Evolutionary conservation across 2,113 vertebrate species (phyloP).

Genomic region (Passerina amoena): DNA sequence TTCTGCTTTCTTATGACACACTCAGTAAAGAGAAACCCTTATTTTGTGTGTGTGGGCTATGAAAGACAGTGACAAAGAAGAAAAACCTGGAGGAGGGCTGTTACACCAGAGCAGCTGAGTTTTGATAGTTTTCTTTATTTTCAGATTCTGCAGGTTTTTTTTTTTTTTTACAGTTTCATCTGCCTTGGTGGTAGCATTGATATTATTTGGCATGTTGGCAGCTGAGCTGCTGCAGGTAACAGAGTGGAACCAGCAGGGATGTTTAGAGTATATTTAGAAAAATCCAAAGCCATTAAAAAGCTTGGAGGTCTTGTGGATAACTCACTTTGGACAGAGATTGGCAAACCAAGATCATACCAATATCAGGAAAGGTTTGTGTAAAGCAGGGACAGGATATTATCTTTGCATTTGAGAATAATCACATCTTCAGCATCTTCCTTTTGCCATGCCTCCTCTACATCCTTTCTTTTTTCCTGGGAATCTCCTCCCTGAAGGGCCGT

Average conservation of each 20-base stretch:
- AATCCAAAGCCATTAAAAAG: background rate
- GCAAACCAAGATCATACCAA: background rate
- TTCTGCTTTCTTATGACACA: background rate
- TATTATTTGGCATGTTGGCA: background rate
- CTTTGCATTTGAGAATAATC: background rate
- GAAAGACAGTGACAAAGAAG: background rate
- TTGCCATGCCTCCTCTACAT: background rate
- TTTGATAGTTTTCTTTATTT: background rate
- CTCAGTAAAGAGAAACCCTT: background rate
- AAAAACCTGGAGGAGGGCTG: background rate
- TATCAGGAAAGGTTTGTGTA: background rate
- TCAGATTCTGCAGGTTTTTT: background rate
- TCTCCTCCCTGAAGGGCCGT: background rate
- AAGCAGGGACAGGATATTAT: background rate
- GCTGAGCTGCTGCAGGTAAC: background rate
- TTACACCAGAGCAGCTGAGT: background rate
- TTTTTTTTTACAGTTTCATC: background rate
- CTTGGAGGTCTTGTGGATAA: background rate
- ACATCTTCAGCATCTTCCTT: background rate
- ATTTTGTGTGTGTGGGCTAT: background rate
- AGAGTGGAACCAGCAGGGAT: background rate
- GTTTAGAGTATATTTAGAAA: background rate
- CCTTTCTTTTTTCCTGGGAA: background rate
- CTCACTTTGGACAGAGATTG: background rate
- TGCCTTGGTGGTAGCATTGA: background rate